Evolutionary conservation across 2,888 invertebrate species (phyloP).

Genomic region (Protonemura montana): DNA sequence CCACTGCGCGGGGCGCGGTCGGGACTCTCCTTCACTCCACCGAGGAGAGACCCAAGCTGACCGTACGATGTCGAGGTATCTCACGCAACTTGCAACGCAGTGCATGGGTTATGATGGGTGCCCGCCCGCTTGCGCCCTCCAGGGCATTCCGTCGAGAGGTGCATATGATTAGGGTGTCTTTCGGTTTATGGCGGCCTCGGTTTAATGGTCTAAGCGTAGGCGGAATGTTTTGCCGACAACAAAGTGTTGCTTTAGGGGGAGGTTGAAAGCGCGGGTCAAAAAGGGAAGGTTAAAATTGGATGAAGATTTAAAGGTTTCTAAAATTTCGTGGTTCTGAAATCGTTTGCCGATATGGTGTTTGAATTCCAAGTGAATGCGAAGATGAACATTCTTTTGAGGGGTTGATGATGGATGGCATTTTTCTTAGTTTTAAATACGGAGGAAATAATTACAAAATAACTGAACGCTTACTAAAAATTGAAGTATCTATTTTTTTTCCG

Average conservation of each 20-base stretch:
- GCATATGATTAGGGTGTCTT: background rate
- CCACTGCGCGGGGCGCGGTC: background rate
- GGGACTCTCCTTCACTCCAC: background rate
- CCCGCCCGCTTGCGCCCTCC: background rate
- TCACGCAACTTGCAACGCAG: background rate
- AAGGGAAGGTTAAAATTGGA: too few species aligned
- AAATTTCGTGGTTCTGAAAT: too few species aligned
- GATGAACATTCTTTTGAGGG: too few species aligned
- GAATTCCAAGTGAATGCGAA: too few species aligned
- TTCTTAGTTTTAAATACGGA: too few species aligned
- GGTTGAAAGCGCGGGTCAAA: background rate
- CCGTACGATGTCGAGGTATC: background rate
- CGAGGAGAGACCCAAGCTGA: background rate
- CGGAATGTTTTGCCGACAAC: background rate
- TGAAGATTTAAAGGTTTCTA: too few species aligned
- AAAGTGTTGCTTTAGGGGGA: background rate
- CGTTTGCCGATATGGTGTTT: too few species aligned
- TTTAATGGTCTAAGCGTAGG: background rate
- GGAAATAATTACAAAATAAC: background rate
- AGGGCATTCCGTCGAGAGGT: slow-evolving; percentile 1
- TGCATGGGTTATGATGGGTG: too few species aligned
- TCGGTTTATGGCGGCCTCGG: background rate
- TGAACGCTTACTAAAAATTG: background rate
- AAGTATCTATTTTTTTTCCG: background rate
- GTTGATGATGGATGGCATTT: too few species aligned